Conservation (phyloP, 2,113 vertebrate species). For the Perccottus glenii region DNA sequence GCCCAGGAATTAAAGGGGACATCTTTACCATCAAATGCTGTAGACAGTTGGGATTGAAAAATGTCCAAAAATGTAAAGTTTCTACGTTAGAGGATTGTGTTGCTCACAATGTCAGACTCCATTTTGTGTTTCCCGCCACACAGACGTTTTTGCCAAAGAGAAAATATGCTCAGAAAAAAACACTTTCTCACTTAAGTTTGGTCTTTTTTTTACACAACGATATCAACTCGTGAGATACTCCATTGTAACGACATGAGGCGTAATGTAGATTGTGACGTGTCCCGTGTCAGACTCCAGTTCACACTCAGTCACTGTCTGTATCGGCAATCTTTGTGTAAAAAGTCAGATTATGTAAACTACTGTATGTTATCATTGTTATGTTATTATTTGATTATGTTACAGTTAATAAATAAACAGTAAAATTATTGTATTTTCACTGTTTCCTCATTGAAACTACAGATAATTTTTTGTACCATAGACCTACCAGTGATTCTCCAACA, state of each 20-base stretch:
- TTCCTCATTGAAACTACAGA: background rate
- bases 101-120: constrained; percentile 52
- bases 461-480: no score
- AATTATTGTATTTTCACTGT: constrained; percentile 23
- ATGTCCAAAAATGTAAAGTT: constrained; percentile 63
- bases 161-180: constrained; percentile 54
- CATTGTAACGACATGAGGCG: constrained; percentile 46
- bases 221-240: constrained; percentile 60
- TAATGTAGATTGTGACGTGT: constrained; percentile 55
- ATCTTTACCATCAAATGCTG: constrained; percentile 75
- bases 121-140: constrained; percentile 56
- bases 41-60: constrained; percentile 64
- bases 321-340: constrained; percentile 68
- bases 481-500: no score
- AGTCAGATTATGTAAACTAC: constrained; percentile 69
- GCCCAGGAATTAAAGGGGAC: constrained; percentile 79
- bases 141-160: constrained; percentile 72
- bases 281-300: constrained; percentile 58
- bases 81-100: constrained; percentile 61
- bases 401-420: constrained; percentile 79
- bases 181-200: constrained; percentile 31
- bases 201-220: constrained; percentile 55
- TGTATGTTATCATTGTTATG: constrained; percentile 72
- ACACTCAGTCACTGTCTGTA: constrained; percentile 62
- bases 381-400: constrained; percentile 76